Conservation (phyloP, 2,113 vertebrate genomes). For the Benitochromis conjunctus region DNA sequence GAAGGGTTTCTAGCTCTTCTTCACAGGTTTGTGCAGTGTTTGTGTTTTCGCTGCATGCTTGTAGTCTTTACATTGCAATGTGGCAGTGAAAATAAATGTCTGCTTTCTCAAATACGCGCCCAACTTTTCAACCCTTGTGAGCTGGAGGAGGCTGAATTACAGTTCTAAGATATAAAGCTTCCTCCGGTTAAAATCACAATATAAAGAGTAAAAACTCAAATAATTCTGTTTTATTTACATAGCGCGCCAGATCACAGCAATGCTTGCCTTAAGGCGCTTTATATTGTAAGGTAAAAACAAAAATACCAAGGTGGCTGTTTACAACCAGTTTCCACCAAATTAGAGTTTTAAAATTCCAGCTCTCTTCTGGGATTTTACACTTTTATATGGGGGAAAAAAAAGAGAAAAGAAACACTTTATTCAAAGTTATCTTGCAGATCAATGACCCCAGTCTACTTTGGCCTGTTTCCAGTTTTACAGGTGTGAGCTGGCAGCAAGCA, state of each 20-base stretch:
- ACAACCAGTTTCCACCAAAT: not conserved
- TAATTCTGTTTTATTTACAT: not conserved
- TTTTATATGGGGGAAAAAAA: not conserved
- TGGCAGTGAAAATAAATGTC: not conserved
- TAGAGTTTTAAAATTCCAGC: not conserved
- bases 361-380: not conserved
- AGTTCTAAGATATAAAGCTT: not conserved
- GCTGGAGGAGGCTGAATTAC: not conserved
- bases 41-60: not conserved
- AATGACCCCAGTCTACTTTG: constrained; percentile 46
- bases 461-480: constrained; percentile 48
- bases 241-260: not conserved
- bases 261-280: not conserved
- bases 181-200: not conserved
- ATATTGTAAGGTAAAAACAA: not conserved
- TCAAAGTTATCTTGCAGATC: constrained; percentile 31
- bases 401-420: not conserved
- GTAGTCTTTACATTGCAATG: not conserved
- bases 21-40: not conserved
- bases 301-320: not conserved
- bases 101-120: not conserved
- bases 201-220: not conserved
- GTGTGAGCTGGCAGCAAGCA: constrained; percentile 68
- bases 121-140: not conserved
- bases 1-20: not conserved